Evolutionary conservation across 1,140 invertebrate genomes (phyloP), one percentile per base, ranked within the genome.

Genomic region (Andrena cerasifolii): DNA sequence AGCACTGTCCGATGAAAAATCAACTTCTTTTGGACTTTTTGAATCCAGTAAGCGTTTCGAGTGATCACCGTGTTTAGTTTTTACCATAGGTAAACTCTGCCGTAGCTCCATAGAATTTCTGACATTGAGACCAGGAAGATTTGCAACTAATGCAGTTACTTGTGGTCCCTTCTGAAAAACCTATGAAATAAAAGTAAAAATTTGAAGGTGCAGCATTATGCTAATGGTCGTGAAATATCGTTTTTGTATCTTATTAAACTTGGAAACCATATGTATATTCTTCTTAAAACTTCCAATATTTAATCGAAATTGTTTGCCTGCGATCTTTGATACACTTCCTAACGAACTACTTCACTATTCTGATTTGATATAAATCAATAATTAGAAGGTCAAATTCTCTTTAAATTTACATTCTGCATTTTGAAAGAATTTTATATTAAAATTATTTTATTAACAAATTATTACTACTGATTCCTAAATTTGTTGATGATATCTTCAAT

Each of bases 121-220:
- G 0, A 93, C 88, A 59, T 94, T 94, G 5, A 94, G 87, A n/a
- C 94, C 94, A 0, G 95, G 94, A 26, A 95, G 83, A 85, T 95
- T 95, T 0, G 92, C 88, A 0, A 94, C 91, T 10, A 94, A 78
- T 0, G 94, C 89, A 0, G 94, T 94, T 2, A 94, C 93, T 86
- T 94, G 94, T 18, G 93, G 93, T 0, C 94, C 94, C 83, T 95
- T 94, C 83, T 94, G 94, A 72, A 95, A 96, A 14, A 96, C 95
- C 89, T 96, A 63, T 3, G 12, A 4, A 53, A 43, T 12, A n/a
- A 58, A 40, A 2, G 6, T 4, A 14, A 24, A 18, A 26, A 10
- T 24, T 21, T 59, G 26, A 14, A 18, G 36, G 18, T 5, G 18
- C 16, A 26, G 2, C 14, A 28, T 12, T 54, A 16, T 10, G 18